These are phyloP conservation scores for Tetramorium simillimum DNA, from an alignment of 1,140 invertebrate genomes.

Conservation along the genomic window DNA sequence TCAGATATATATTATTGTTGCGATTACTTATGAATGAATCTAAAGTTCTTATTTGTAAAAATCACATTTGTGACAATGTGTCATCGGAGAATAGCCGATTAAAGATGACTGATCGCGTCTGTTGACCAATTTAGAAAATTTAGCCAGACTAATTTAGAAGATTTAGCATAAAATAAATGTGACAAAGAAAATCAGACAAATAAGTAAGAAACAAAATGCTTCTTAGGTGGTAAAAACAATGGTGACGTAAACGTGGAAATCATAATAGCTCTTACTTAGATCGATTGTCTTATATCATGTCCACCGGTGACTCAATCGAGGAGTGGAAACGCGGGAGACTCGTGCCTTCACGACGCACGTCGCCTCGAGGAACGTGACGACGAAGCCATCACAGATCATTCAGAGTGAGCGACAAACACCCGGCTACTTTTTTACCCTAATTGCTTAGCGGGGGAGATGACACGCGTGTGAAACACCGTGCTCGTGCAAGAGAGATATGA, in stretches of 20 bases:
- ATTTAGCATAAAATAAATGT: not conserved
- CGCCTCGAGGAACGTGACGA: not conserved
- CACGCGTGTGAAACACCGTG: not conserved
- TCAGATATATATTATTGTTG: not conserved
- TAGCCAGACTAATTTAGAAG: not conserved
- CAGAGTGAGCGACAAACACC: not conserved
- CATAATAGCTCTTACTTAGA: conserved; percentile 30
- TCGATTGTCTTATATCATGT: conserved; percentile 13
- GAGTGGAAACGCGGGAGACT: conserved; percentile 1
- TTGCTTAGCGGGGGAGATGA: not conserved
- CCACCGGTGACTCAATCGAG: conserved; percentile 30
- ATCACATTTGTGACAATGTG: not conserved
- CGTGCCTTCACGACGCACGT: not conserved
- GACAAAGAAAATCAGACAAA: not conserved
- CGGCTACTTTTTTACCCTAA: conserved; percentile 5
- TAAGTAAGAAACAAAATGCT: not conserved
- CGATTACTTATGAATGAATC: not conserved
- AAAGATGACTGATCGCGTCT: conserved; percentile 8
- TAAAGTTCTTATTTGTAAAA: not conserved
- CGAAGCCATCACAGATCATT: not conserved
- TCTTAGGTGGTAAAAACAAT: conserved; percentile 10
- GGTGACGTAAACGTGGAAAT: conserved; percentile 37
- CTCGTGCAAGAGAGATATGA: not conserved
- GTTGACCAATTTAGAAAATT: not conserved
- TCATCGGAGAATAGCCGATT: not conserved